Evolutionary conservation across 2,113 vertebrate genomes (phyloP).

Genomic region (Epinephelus lanceolatus): DNA sequence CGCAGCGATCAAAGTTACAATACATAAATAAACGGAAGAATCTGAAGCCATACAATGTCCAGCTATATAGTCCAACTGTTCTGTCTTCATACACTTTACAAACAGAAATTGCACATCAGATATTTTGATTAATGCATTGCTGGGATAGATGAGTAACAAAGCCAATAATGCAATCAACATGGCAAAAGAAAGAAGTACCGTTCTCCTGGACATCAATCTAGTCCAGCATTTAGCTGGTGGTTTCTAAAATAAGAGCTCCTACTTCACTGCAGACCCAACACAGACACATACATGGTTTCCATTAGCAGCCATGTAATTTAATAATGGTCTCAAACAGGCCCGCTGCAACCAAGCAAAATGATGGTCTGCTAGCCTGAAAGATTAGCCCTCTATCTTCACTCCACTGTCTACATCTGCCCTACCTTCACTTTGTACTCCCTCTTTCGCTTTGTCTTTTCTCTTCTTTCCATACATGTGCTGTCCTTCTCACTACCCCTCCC

Average conservation of each 20-base stretch:
- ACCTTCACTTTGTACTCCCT: not conserved
- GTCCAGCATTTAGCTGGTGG: conserved; percentile 33
- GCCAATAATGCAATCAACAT: conserved; percentile 17
- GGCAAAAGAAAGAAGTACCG: not conserved
- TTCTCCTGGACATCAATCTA: conserved; percentile 12
- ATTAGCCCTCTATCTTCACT: conserved; percentile 17
- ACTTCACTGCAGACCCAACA: conserved; percentile 56
- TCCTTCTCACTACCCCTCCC: not conserved
- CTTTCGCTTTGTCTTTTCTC: not conserved
- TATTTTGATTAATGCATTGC: conserved; percentile 1
- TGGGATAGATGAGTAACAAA: conserved; percentile 8
- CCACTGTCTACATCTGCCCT: conserved; percentile 4
- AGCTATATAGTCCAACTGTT: too few relatives aligned
- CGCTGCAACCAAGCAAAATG: conserved; percentile 55
- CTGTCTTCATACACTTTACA: not conserved
- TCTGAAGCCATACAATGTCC: too few relatives aligned
- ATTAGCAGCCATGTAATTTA: conserved; percentile 78
- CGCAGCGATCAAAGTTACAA: too few relatives aligned
- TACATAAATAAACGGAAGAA: too few relatives aligned
- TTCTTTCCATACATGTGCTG: not conserved
- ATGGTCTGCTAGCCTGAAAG: conserved; percentile 48
- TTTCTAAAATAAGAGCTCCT: conserved; percentile 55
- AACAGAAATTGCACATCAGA: not conserved
- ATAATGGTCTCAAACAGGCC: conserved; percentile 70
- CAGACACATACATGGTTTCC: conserved; percentile 63